Base-by-base conservation (phyloP, 2,113 vertebrate genomes). In the Dissostichus mawsoni region DNA sequence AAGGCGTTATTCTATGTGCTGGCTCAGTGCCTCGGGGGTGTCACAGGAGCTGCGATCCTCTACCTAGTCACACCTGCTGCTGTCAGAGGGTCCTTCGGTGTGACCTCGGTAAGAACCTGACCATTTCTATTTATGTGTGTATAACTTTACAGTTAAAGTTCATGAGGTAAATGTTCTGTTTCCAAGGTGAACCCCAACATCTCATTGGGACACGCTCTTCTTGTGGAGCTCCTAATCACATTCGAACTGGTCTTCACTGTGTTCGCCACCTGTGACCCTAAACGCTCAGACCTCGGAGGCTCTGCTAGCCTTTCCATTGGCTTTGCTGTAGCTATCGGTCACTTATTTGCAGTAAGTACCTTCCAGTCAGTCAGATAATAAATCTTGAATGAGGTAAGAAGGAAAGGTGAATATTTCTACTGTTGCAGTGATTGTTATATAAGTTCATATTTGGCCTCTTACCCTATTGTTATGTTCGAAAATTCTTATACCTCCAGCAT, bases 241-340 rank as follows among this genome's bases (percentile, higher is more conserved):
- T 99, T 99, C 84, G 95, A 99, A 83, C 93, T 99, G 88, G 97
- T 99, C 88, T 98, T 99, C 92, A 98, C 98, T 47, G 94, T 99
- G 84, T 99, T 98, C 78, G 98, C 98, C 90, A 98, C 97, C 88
- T 99, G 98, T 85, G 98, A 99, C 86, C 92, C 97, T 76, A 98
- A 98, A 89, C 95, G 97, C 58, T 95, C 80, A 1, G 97, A 99
- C 91, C 96, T 98, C 25, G 96, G 96, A 11, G 97, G 98, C 74
- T 98, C 97, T 48, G 94, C 96, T 58, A 95, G 96, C 72, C 90
- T 99, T 89, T 96, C 97, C 55, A 98, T 99, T 67, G 98, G 98
- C 90, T 91, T 99, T 65, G 96, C 98, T 44, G 98, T 99, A 47
- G 94, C 95, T 66, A 96, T 98, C 76, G 97, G 98, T 81, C 98